Evolutionary conservation across 2,113 vertebrate species (phyloP).

Genomic region (Percina caprodes): DNA sequence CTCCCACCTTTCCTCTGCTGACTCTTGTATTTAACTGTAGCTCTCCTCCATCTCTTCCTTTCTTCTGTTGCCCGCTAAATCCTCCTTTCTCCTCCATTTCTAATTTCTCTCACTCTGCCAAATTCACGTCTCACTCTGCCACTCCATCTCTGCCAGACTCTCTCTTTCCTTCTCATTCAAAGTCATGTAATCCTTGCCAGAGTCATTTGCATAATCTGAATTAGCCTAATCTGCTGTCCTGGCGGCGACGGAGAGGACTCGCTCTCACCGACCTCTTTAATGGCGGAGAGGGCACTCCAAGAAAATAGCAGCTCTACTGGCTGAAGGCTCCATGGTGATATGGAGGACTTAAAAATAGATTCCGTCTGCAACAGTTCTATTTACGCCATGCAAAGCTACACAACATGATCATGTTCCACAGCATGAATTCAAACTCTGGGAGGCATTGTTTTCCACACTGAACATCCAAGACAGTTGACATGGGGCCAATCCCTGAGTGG

Average conservation of each 20-base stretch:
- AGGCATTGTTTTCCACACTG: slow-evolving; percentile 45
- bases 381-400: slow-evolving; percentile 12
- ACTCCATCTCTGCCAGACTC: slow-evolving; percentile 28
- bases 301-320: slow-evolving; percentile 24
- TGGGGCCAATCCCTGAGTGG: not conserved
- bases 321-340: not conserved
- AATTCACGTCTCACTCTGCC: slow-evolving; percentile 27
- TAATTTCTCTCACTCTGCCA: slow-evolving; percentile 48
- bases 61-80: slow-evolving; percentile 38
- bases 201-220: slow-evolving; percentile 81
- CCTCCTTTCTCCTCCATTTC: slow-evolving; percentile 27
- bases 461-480: slow-evolving; percentile 25
- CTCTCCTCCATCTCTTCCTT: slow-evolving; percentile 28
- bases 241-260: slow-evolving; percentile 38
- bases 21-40: slow-evolving; percentile 29
- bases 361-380: slow-evolving; percentile 29
- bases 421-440: slow-evolving; percentile 8
- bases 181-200: slow-evolving; percentile 71
- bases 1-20: slow-evolving; percentile 23
- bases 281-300: slow-evolving; percentile 9
- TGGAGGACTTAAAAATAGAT: slow-evolving; percentile 38
- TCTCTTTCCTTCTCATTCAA: slow-evolving; percentile 28
- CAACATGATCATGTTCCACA: slow-evolving; percentile 34
- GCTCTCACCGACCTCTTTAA: slow-evolving; percentile 32
- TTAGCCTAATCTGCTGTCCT: slow-evolving; percentile 77